A percentile compares a stretch with the other conserved stretches of the same genome.
Conservation (phyloP, 2,888 invertebrate genomes). For the Meteorus cinctellus region DNA sequence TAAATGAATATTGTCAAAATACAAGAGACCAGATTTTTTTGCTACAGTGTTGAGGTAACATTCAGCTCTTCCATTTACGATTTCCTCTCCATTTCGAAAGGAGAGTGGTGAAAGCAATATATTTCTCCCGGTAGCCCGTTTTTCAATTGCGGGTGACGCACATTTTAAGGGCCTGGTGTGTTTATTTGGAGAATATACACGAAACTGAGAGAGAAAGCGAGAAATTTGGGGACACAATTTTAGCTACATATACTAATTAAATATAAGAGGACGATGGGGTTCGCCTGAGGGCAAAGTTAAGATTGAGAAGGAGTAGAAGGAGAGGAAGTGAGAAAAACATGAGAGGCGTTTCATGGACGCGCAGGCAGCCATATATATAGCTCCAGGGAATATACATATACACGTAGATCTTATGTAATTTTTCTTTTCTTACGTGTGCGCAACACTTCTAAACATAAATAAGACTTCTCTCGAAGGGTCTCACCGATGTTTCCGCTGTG, state of each 20-base stretch:
- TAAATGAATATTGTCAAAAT: not conserved
- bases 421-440: not conserved
- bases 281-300: not conserved
- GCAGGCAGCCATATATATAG: not conserved
- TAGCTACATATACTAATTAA: not conserved
- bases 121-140: not conserved
- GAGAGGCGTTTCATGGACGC: not conserved
- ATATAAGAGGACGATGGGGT: not conserved
- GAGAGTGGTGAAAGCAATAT: not conserved
- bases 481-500: slow-evolving; percentile 25
- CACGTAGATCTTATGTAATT: slow-evolving; percentile 1
- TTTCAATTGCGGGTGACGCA: not conserved
- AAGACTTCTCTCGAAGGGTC: slow-evolving; percentile 31
- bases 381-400: not conserved
- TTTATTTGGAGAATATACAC: not conserved
- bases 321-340: slow-evolving; percentile 16
- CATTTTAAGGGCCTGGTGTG: slow-evolving; percentile 2
- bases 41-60: not conserved
- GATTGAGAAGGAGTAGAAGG: not conserved
- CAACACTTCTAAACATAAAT: slow-evolving; percentile 30
- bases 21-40: not conserved
- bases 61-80: not conserved
- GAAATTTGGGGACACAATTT: not conserved
- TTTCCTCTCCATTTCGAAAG: not conserved
- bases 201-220: not conserved